A percentile compares a stretch with the other conserved stretches of the same genome.
Evolutionary conservation across 1,140 invertebrate genomes (phyloP).

Genomic region (Trialeurodes vaporariorum): DNA sequence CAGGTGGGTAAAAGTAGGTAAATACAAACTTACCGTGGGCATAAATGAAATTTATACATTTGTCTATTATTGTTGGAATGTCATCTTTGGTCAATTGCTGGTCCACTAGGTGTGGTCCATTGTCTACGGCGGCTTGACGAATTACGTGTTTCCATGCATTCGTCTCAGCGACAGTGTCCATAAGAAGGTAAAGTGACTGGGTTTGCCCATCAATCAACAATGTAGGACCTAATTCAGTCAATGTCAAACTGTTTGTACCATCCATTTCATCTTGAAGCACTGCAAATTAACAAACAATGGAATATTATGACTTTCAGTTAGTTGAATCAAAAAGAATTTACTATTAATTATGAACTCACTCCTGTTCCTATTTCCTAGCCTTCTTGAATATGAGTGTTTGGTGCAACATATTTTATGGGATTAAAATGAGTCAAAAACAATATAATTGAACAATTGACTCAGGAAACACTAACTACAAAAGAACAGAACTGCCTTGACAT

Average conservation of each 20-base stretch:
- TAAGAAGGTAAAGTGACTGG: slow-evolving; percentile 53
- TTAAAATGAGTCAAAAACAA: too few species aligned
- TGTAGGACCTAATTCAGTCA: slow-evolving; percentile 43
- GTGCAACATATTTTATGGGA: too few species aligned
- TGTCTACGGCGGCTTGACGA: slow-evolving; percentile 56
- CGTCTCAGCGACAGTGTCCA: slow-evolving; percentile 44
- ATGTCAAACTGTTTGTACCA: slow-evolving; percentile 18
- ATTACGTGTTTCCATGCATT: slow-evolving; percentile 56
- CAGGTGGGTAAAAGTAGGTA: too few species aligned
- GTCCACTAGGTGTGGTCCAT: slow-evolving; percentile 59
- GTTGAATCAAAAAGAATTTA: too few species aligned
- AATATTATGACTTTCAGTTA: too few species aligned
- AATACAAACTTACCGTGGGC: slow-evolving; percentile 54
- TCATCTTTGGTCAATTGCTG: slow-evolving; percentile 77
- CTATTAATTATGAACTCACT: too few species aligned
- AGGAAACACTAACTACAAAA: too few species aligned
- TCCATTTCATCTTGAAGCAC: slow-evolving; percentile 41
- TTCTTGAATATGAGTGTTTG: too few species aligned
- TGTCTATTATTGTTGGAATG: slow-evolving; percentile 77
- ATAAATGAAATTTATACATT: slow-evolving; percentile 80
- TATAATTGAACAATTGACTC: too few species aligned
- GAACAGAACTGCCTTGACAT: too few species aligned
- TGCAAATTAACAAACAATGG: slow-evolving; percentile 27
- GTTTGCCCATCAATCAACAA: slow-evolving; percentile 52
- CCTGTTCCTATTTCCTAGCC: too few species aligned